phyloP scores from a whole-genome alignment of 2,113 vertebrate genomes.

The Jaculus jaculus region DNA sequence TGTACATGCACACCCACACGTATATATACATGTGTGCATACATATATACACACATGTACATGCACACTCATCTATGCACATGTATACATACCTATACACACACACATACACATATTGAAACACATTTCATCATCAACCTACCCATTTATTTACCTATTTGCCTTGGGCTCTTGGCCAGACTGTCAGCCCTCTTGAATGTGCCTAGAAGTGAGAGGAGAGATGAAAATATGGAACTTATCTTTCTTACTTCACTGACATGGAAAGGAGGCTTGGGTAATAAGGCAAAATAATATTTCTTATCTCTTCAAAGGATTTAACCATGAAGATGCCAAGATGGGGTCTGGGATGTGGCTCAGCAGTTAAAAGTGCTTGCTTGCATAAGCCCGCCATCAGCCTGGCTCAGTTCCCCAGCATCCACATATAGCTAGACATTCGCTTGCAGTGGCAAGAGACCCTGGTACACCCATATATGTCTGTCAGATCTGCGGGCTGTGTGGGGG shows the following conservation, averaged over 20 bases:
- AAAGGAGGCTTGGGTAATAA: not conserved
- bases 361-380: no score
- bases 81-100: not conserved
- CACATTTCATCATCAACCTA: not conserved
- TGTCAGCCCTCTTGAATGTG: not conserved
- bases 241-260: not conserved
- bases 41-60: no score
- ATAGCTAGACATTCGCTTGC: no score
- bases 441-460: no score
- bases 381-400: no score
- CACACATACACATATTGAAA: not conserved
- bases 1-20: not conserved
- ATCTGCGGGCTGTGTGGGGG: no score
- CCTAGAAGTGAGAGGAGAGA: not conserved
- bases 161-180: not conserved
- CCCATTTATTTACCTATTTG: not conserved
- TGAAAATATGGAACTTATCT: not conserved
- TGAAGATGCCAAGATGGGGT: not conserved
- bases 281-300: not conserved
- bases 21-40: not conserved
- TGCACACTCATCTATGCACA: no score
- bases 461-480: not conserved
- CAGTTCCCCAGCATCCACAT: no score
- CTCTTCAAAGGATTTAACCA: not conserved
- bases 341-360: no score